Base-by-base conservation (phyloP, 1,140 invertebrate genomes). In the Trichogramma pretiosum region DNA sequence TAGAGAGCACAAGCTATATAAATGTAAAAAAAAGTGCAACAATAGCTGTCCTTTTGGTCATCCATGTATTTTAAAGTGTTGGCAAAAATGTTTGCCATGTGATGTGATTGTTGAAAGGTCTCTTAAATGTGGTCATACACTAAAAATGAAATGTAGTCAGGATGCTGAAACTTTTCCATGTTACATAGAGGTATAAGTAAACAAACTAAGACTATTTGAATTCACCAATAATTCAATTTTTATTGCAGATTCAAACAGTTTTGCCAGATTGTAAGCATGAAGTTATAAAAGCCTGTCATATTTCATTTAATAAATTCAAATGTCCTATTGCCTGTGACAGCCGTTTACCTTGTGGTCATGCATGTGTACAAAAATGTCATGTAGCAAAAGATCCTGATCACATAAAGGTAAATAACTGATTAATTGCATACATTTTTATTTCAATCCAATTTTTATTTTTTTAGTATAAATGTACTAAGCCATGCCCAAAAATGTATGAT, bases 341-440 rank as follows among this genome's bases (percentile, higher is more conserved):
- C n/a, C 43, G 43, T 46, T 37, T 46, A 8, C 21, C 22, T 18
- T 46, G 43, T 28, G 43, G 43, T 5, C 43, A 46, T n/a, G 11
- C 10, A 5, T 46, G 43, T 19, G 4, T 2, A 16, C 2, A 21
- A 11, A 24, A 24, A 10, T 46, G 43, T n/a, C 43, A 46, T 16
- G 34, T 26, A n/a, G 37, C 14, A 3, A 18, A 24, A 7, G 43
- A 46, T 46, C 43, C 43, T 18, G 33, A 46, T 17, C 43, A 46
- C 28, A 7, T 46, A 4, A 2, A 24, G 43, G 43, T 46, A 46
- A n/a, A 39, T 23, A 13, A 3, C 16, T n/a, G 5, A 34, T 7
- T 34, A n/a, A 34, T 7, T 5, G 16, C 5, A 34, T 34, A n/a
- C 5, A 5, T 7, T n/a, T 7, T 34, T 34, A 37, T 7, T 7